Evolutionary conservation across 2,113 vertebrate genomes (phyloP).

Genomic region (Dromiciops gliroides): DNA sequence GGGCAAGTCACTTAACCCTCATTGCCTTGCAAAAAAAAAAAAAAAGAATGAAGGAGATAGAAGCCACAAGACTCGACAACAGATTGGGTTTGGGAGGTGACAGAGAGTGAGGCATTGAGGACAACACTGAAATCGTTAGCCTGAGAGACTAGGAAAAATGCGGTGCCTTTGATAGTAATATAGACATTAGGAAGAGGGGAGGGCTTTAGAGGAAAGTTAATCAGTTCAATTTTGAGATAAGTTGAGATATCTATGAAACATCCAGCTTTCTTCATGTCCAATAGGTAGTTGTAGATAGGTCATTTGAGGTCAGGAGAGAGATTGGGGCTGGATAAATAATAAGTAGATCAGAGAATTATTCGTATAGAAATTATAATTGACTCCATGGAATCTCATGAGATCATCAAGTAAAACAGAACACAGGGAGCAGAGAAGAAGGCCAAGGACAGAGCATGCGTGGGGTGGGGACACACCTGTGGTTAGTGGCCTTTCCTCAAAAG

Average conservation of each 20-base stretch:
- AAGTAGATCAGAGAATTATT: not conserved
- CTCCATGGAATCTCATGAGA: not conserved
- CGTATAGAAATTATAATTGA: not conserved
- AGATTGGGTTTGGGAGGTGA: not conserved
- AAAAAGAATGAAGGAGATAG: too few relatives aligned
- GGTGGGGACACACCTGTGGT: not conserved
- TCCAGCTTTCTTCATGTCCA: not conserved
- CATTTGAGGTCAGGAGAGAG: not conserved
- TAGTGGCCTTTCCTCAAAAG: not conserved
- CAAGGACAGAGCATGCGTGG: not conserved
- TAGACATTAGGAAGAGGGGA: not conserved
- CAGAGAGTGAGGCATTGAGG: not conserved
- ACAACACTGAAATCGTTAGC: not conserved
- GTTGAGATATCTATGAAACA: not conserved
- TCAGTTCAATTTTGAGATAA: not conserved
- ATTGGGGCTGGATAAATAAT: too few relatives aligned
- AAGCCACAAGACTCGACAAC: not conserved
- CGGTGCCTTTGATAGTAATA: not conserved
- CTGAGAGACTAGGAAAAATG: not conserved
- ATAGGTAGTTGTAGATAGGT: not conserved
- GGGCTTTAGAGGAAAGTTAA: not conserved
- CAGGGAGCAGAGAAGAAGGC: too few relatives aligned
- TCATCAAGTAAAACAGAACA: not conserved
- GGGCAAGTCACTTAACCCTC: too few relatives aligned
- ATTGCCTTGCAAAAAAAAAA: too few relatives aligned